Conservation (phyloP, 2,797 vertebrate species). For the Acipenser transmontanus region DNA sequence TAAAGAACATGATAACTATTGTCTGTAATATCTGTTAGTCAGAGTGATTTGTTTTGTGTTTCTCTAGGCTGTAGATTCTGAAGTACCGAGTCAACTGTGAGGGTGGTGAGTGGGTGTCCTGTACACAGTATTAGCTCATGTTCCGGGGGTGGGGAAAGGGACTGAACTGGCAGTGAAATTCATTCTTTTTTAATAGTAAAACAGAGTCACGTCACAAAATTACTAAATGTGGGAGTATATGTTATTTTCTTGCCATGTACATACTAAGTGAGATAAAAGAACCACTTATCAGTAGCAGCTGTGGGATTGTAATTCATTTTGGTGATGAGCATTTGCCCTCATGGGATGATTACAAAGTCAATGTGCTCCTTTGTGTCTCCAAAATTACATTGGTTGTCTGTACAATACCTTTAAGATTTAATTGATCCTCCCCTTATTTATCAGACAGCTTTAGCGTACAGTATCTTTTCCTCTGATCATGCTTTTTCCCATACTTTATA, state of each 20-base stretch:
- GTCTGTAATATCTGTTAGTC: conserved; percentile 8
- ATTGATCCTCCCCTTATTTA: too few relatives aligned
- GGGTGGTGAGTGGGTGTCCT: conserved; percentile 35
- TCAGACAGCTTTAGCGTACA: too few relatives aligned
- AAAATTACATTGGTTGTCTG: too few relatives aligned
- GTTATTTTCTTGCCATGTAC: background rate
- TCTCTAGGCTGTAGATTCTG: conserved; percentile 33
- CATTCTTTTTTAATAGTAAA: background rate
- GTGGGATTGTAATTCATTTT: background rate
- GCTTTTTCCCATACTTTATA: too few relatives aligned
- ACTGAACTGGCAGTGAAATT: background rate
- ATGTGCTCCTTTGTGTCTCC: too few relatives aligned
- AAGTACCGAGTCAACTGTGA: conserved; percentile 35
- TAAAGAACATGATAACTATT: too few relatives aligned
- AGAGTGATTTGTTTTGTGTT: background rate
- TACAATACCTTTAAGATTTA: too few relatives aligned
- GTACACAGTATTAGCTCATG: conserved; percentile 40
- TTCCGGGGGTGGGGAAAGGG: conserved; percentile 29
- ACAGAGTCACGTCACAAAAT: background rate
- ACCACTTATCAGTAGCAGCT: background rate
- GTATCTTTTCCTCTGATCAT: too few relatives aligned
- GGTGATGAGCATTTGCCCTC: background rate
- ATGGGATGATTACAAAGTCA: background rate
- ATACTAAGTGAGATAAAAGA: background rate
- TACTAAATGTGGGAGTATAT: background rate